These are phyloP conservation scores for Nicator chloris DNA, from an alignment of 2,113 vertebrate genomes.

Conservation along the genomic window DNA sequence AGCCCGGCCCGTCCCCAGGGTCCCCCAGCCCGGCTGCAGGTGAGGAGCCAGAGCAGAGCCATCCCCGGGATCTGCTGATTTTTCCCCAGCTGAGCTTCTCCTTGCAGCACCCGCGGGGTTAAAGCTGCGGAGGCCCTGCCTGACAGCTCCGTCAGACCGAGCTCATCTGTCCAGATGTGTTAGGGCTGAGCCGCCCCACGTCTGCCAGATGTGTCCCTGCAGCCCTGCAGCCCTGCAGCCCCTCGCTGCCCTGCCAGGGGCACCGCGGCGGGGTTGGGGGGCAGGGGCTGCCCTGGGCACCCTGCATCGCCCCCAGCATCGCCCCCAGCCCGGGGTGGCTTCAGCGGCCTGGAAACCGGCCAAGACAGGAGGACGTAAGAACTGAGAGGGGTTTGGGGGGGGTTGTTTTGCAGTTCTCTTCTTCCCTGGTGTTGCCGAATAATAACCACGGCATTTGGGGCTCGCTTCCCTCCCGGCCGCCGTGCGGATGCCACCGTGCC, in stretches of 20 bases:
- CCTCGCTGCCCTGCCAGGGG: fast-evolving
- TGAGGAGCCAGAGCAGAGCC: neutral
- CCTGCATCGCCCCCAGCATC: fast-evolving
- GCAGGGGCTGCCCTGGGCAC: neutral
- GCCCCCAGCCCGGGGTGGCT: fast-evolving
- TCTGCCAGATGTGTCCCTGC: neutral
- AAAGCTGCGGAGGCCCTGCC: neutral
- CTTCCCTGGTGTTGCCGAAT: neutral
- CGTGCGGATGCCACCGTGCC: neutral
- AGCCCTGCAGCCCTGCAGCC: no score
- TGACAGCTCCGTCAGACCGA: neutral
- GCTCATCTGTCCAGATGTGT: conserved; percentile 10
- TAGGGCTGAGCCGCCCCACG: neutral
- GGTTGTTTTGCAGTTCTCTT: neutral
- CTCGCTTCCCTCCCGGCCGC: neutral
- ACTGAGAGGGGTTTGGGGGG: neutral
- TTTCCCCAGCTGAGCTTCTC: neutral
- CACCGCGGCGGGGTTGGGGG: no score
- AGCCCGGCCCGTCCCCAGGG: fast-evolving
- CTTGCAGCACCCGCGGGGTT: fast-evolving
- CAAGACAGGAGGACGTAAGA: neutral
- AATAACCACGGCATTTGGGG: fast-evolving
- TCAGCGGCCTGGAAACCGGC: fast-evolving
- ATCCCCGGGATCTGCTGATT: neutral
- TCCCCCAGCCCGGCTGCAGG: neutral